Conservation (phyloP, 2,888 invertebrate genomes). For the Nomada ferruginata region DNA sequence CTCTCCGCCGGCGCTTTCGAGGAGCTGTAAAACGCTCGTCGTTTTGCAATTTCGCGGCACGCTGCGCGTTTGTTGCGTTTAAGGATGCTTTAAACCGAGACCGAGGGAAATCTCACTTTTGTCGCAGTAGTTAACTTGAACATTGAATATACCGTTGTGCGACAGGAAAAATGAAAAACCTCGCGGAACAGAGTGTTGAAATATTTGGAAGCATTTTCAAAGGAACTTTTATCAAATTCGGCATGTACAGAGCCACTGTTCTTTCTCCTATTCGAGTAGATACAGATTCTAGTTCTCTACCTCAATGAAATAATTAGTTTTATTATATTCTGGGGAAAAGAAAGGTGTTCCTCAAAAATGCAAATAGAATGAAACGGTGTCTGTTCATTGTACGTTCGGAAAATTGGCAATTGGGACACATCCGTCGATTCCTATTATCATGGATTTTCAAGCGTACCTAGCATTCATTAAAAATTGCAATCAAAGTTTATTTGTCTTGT, state of each 20-base stretch:
- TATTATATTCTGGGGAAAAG: neutral
- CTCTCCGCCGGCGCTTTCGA: conserved; percentile 11
- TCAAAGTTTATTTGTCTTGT: neutral
- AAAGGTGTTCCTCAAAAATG: conserved; percentile 8
- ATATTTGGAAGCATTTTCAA: too few relatives aligned
- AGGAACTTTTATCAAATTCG: neutral
- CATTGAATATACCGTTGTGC: neutral
- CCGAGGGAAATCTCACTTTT: neutral
- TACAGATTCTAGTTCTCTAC: neutral
- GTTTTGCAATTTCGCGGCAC: conserved; percentile 2
- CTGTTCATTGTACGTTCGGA: neutral
- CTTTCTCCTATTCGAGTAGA: neutral
- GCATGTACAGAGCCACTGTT: too few relatives aligned
- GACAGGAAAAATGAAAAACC: neutral
- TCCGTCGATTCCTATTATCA: neutral
- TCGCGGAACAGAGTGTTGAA: neutral
- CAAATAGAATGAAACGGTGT: neutral
- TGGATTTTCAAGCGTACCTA: conserved; percentile 1
- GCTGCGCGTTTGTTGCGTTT: neutral
- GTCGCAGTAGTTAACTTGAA: neutral
- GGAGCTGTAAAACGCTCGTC: conserved; percentile 3
- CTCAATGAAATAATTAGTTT: neutral
- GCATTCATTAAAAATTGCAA: conserved; percentile 14
- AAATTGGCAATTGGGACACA: conserved; percentile 12
- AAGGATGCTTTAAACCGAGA: conserved; percentile 11